These are phyloP conservation scores for Apamea monoglypha DNA, from an alignment of 2,888 invertebrate species.

Conservation along the genomic window DNA sequence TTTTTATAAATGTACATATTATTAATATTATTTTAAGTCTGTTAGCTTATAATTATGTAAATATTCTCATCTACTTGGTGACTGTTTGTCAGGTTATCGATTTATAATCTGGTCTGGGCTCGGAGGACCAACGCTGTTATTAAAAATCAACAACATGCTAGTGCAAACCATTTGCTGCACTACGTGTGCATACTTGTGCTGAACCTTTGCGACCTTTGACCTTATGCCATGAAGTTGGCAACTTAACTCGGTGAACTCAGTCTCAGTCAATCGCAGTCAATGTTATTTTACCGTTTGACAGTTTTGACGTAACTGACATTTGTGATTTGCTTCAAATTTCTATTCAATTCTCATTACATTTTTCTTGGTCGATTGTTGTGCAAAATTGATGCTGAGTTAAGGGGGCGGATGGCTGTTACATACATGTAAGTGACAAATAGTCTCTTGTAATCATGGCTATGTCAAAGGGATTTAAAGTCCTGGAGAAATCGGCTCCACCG, in stretches of 20 bases:
- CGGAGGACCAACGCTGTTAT: background rate
- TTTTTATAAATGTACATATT: no score
- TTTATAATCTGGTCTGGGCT: background rate
- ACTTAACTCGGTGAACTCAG: background rate
- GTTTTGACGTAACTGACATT: slow-evolving; percentile 59
- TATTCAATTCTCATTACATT: slow-evolving; percentile 52
- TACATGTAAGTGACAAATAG: slow-evolving; percentile 68
- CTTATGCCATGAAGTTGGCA: background rate
- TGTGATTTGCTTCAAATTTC: slow-evolving; percentile 47
- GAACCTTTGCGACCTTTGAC: slow-evolving; percentile 11
- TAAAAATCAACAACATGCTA: background rate
- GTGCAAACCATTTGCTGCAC: background rate
- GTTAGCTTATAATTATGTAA: no score
- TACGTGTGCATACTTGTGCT: background rate
- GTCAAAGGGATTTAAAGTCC: slow-evolving; percentile 97
- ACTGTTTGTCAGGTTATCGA: background rate
- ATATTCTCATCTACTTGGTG: background rate
- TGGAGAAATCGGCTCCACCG: slow-evolving; percentile 96
- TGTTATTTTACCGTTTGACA: slow-evolving; percentile 59
- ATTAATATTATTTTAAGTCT: no score
- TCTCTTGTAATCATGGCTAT: slow-evolving; percentile 93
- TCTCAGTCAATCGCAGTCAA: slow-evolving; percentile 10
- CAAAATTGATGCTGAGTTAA: slow-evolving; percentile 53
- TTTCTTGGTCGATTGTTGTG: slow-evolving; percentile 62
- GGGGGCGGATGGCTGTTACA: slow-evolving; percentile 82